phyloP scores from a whole-genome alignment of 2,797 vertebrate species.

The Scolopax rusticola region DNA sequence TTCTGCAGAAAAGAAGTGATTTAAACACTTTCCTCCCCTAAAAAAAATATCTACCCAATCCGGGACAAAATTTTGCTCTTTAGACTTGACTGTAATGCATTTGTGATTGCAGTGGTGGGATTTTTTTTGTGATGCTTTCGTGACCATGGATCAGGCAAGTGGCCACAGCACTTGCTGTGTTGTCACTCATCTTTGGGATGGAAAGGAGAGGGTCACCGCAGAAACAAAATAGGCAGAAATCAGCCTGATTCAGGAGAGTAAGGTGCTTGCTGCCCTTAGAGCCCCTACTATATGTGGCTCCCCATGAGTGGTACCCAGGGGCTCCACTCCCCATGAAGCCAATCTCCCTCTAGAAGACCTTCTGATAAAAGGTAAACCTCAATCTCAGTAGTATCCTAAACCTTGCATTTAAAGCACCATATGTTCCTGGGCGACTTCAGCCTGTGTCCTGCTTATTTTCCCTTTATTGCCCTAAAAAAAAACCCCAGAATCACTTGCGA shows the following conservation, averaged over 20 bases:
- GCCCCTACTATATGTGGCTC: accelerated
- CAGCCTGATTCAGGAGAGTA: not conserved
- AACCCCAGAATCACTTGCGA: accelerated
- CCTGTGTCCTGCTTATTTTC: not conserved
- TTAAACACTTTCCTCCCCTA: not conserved
- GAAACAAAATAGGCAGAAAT: not conserved
- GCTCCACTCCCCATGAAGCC: not conserved
- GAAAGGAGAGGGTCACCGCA: not conserved
- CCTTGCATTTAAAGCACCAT: not conserved
- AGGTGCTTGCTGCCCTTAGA: not conserved
- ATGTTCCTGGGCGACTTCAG: not conserved
- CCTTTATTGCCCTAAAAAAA: not conserved
- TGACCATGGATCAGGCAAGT: not conserved
- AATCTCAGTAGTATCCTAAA: not conserved
- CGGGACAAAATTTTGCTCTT: not conserved
- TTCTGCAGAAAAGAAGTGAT: not conserved
- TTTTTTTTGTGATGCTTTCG: not conserved
- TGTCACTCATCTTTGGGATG: not conserved
- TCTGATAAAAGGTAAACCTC: not conserved
- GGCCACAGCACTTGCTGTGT: accelerated
- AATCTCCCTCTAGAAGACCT: not conserved
- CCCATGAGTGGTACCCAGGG: not conserved
- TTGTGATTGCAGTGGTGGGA: not conserved
- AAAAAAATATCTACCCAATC: not conserved
- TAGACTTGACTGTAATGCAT: not conserved